Conservation (phyloP, 2,797 vertebrate genomes). For the Ciconia nigra region DNA sequence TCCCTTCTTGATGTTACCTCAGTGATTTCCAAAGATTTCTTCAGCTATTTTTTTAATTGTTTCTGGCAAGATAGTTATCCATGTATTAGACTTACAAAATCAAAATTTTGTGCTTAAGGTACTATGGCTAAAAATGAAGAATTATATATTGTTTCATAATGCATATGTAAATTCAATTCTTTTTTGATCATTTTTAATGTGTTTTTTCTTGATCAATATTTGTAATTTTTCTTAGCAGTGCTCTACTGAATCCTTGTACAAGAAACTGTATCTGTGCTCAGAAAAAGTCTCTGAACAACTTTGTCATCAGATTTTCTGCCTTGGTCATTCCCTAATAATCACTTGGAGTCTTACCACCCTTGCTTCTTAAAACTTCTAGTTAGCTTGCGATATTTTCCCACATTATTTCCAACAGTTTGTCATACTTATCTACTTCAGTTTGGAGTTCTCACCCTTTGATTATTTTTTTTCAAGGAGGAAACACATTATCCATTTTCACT, state of each 20-base stretch:
- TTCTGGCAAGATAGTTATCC: not conserved
- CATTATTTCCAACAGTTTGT: not conserved
- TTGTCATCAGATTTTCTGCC: not conserved
- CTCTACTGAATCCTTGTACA: not conserved
- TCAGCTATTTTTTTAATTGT: not conserved
- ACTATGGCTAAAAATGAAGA: not conserved
- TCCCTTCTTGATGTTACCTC: not conserved
- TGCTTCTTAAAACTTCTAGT: not conserved
- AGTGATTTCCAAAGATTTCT: not conserved
- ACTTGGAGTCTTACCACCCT: not conserved
- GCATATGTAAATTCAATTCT: not conserved
- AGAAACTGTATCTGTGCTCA: not conserved
- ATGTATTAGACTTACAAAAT: not conserved
- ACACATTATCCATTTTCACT: not conserved
- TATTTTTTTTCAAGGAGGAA: not conserved
- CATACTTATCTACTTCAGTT: not conserved
- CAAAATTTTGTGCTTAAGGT: not conserved
- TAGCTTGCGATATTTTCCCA: not conserved
- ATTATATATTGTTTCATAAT: not conserved
- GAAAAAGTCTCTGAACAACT: not conserved
- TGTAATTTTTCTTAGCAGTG: not conserved
- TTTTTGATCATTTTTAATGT: not conserved
- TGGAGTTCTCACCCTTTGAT: not conserved
- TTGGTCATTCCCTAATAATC: not conserved
- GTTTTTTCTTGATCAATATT: not conserved